Evolutionary conservation across 2,888 invertebrate species (phyloP), one percentile per base, ranked within the genome.

Genomic region (Pherbina coryleti): DNA sequence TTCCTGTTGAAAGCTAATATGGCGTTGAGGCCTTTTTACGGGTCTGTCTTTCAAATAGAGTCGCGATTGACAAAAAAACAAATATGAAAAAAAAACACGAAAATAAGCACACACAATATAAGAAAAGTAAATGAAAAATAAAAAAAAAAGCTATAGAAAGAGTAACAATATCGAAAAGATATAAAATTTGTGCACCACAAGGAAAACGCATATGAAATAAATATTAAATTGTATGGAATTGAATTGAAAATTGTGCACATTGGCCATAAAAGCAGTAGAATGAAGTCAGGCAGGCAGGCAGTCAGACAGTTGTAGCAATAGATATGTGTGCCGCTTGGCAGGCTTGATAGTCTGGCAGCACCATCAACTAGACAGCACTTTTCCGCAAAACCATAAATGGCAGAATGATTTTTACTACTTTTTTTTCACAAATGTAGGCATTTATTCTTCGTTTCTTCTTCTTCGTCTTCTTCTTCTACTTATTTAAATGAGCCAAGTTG

Each of bases 181-280:
- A 14, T 17, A 31, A 25, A 67, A 67, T n/a, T 22, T 5, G n/a
- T 19, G 34, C 8, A 71, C 28, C 25, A 71, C 22, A 70, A 72
- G 37, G 25, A 28, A 71, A 72, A 72, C 57, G 57, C 37, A 72
- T 37, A 34, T 37, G 57, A 57, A 72, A 72, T 57, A 72, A 51
- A 69, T 69, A 69, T 69, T 49, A 69, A 69, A 69, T 69, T 28
- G 51, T 49, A 69, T 69, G 28, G 69, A 69, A 69, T 69, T 49
- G 69, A 69, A 34, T 37, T 62, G 25, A 34, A 69, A 69, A 69
- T 69, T 51, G 69, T 22, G 49, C 11, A 69, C 22, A 69, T 37
- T 37, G 17, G 37, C 37, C 14, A 60, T 28, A 17, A 60, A 14
- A 60, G 66, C 19, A n/a, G 9, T 5, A 28, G 28, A 60, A 22